These are phyloP conservation scores for Rhinogobius similis DNA, from an alignment of 2,113 vertebrate species.

Conservation along the genomic window DNA sequence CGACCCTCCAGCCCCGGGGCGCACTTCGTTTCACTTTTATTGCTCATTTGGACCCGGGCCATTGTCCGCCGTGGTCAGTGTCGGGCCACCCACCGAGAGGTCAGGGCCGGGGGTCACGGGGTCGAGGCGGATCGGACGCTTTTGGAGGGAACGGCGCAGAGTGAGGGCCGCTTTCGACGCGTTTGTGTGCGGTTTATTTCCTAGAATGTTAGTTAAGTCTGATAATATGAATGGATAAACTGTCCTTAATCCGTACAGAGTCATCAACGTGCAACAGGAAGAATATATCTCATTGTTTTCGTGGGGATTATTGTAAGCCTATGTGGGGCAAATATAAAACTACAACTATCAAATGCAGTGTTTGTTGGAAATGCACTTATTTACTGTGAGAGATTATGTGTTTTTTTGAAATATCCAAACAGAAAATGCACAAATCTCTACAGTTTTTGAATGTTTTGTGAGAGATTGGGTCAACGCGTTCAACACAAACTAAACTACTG, in stretches of 20 bases:
- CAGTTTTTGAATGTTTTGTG: too few relatives aligned
- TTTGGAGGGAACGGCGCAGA: conserved; percentile 65
- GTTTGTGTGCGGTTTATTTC: too few relatives aligned
- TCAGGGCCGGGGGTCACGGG: conserved; percentile 57
- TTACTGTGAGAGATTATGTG: too few relatives aligned
- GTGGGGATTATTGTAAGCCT: conserved; percentile 70
- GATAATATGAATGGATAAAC: conserved; percentile 53
- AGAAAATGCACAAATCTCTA: too few relatives aligned
- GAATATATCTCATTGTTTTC: conserved; percentile 71
- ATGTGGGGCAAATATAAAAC: conserved; percentile 24
- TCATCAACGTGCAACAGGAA: conserved; percentile 49
- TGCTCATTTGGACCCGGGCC: background rate
- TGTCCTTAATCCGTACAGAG: conserved; percentile 58
- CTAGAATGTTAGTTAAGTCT: conserved; percentile 22
- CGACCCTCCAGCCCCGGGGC: background rate
- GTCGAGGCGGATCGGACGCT: conserved; percentile 48
- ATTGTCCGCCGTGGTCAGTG: conserved; percentile 41
- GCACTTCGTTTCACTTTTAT: background rate
- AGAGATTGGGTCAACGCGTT: too few relatives aligned
- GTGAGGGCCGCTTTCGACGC: too few relatives aligned
- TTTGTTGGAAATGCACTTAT: too few relatives aligned
- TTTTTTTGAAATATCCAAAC: too few relatives aligned
- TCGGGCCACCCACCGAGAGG: conserved; percentile 73
- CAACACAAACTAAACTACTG: too few relatives aligned
- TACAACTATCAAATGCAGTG: conserved; percentile 16